These are phyloP conservation scores for Catocala fraxini DNA, from an alignment of 2,888 invertebrate genomes.

Conservation along the genomic window DNA sequence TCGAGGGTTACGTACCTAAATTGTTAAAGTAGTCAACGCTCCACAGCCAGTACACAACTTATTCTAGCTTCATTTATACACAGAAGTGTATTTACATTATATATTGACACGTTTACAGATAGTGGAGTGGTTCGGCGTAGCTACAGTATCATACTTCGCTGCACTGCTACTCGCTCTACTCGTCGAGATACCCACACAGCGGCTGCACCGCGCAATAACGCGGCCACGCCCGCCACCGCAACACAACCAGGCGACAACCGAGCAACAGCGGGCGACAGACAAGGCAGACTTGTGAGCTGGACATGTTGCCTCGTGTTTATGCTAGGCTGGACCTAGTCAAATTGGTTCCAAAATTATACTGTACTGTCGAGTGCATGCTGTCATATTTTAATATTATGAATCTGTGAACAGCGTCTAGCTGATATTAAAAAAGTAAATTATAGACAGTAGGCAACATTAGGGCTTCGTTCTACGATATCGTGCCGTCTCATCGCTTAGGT, in stretches of 20 bases:
- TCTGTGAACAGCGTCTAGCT: no score
- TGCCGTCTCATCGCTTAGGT: no score
- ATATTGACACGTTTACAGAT: constrained; percentile 53
- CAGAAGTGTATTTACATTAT: neutral
- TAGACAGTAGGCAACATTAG: no score
- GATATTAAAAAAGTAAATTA: no score
- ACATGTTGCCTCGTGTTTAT: neutral
- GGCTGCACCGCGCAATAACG: constrained; percentile 67
- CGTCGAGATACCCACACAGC: constrained; percentile 75
- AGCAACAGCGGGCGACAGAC: constrained; percentile 59
- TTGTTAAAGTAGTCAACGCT: no score
- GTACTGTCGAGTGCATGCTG: neutral
- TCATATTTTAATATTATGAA: no score
- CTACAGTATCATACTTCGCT: constrained; percentile 70
- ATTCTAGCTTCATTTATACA: no score
- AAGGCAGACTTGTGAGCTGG: constrained; percentile 51
- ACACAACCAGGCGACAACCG: constrained; percentile 59
- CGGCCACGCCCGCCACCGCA: constrained; percentile 58
- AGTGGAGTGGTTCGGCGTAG: constrained; percentile 78
- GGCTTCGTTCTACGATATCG: no score
- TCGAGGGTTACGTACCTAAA: no score
- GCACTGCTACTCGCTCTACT: constrained; percentile 80
- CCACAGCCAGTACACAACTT: no score
- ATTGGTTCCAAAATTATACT: constrained; percentile 1
- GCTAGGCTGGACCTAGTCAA: constrained; percentile 5